Conservation (phyloP, 2,113 vertebrate species). For the Brachyhypopomus gauderio region DNA sequence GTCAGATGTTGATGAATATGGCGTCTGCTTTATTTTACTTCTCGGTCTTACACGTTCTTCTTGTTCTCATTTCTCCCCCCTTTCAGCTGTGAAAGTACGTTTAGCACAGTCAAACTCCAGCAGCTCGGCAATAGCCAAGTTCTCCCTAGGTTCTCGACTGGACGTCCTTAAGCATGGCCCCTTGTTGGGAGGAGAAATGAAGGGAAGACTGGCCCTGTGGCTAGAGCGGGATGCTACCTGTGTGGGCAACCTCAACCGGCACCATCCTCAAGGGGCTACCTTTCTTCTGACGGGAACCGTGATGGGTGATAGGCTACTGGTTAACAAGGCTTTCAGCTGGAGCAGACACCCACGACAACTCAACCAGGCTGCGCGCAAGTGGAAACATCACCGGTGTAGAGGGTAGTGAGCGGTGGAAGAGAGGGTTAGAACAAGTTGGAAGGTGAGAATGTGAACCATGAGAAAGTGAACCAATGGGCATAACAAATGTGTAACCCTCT, state of each 20-base stretch:
- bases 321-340: constrained; percentile 81
- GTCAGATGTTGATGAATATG: too few species aligned
- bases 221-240: constrained; percentile 82
- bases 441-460: neutral
- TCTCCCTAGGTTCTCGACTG: constrained; percentile 73
- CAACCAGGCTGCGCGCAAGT: constrained; percentile 72
- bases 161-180: constrained; percentile 82
- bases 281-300: constrained; percentile 78
- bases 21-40: neutral
- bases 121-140: constrained; percentile 71
- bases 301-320: constrained; percentile 75
- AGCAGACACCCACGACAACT: constrained; percentile 78
- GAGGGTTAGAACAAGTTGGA: neutral
- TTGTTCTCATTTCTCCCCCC: constrained; percentile 28
- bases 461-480: constrained; percentile 10
- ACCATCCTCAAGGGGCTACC: constrained; percentile 69
- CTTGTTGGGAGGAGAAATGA: constrained; percentile 73
- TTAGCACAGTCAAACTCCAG: constrained; percentile 74
- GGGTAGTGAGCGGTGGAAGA: constrained; percentile 52
- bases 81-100: constrained; percentile 80
- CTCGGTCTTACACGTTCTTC: neutral
- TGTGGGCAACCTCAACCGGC: constrained; percentile 78
- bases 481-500: neutral
- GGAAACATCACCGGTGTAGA: constrained; percentile 79
- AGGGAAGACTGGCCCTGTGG: constrained; percentile 74